Conservation (phyloP, 1,140 invertebrate species). For the Drosophila trapezifrons region DNA sequence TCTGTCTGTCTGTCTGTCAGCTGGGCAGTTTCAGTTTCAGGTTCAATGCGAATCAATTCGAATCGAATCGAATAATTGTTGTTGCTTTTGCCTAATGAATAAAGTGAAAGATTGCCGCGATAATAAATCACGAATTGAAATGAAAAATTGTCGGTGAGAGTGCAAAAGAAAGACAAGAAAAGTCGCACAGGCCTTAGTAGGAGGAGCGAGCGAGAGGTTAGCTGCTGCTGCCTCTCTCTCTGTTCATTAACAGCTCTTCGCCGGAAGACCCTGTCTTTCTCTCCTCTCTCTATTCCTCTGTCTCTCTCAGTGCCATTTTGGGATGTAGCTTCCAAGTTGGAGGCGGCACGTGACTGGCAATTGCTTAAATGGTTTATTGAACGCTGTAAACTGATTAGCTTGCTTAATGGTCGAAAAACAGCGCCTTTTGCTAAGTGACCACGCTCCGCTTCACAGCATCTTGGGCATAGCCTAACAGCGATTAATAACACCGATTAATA, state of each 20-base stretch:
- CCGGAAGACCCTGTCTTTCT: constrained; percentile 2
- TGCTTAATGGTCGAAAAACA: constrained; percentile 6
- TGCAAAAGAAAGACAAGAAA: constrained; percentile 12
- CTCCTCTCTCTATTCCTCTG: background rate
- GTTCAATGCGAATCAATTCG: constrained; percentile 68
- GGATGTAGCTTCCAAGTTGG: background rate
- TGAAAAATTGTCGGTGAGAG: constrained; percentile 6
- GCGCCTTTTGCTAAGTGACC: constrained; percentile 1
- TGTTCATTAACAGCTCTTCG: constrained; percentile 31
- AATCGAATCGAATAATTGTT: constrained; percentile 36
- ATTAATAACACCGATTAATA: constrained; percentile 4
- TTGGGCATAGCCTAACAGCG: background rate
- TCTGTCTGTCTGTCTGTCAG: constrained; percentile 15
- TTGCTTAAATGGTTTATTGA: constrained; percentile 6
- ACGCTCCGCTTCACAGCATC: background rate
- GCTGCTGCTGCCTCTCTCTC: background rate
- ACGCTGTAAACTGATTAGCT: constrained; percentile 12
- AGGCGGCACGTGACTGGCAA: constrained; percentile 4
- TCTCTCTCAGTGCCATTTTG: background rate
- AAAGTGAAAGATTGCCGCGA: constrained; percentile 68
- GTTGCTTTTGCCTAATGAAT: constrained; percentile 50
- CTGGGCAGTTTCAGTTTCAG: constrained; percentile 37
- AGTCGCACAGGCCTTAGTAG: background rate
- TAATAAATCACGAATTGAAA: constrained; percentile 63
- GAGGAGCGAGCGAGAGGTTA: background rate